These are phyloP conservation scores for Cygnus olor DNA, from an alignment of 2,797 vertebrate genomes.

Conservation along the genomic window DNA sequence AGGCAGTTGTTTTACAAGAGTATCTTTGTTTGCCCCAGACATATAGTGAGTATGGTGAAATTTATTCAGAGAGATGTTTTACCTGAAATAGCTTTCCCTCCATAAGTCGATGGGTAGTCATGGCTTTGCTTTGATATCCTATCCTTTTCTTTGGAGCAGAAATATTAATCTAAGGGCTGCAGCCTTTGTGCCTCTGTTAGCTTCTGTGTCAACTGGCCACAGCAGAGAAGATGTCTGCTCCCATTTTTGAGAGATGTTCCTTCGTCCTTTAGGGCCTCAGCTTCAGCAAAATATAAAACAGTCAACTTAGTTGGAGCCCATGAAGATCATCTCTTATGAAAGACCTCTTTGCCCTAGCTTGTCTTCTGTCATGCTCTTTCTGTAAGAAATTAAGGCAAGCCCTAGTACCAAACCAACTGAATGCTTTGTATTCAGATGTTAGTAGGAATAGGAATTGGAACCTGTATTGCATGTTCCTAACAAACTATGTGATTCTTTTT, in stretches of 20 bases:
- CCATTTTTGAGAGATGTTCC: neutral
- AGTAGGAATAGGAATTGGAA: neutral
- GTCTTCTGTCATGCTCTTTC: neutral
- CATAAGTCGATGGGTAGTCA: neutral
- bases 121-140: neutral
- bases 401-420: neutral
- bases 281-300: neutral
- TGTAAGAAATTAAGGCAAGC: neutral
- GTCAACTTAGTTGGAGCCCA: neutral
- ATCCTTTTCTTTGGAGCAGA: neutral
- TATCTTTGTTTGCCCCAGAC: neutral
- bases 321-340: neutral
- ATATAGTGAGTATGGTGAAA: accelerated
- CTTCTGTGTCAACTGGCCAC: neutral
- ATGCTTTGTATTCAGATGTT: neutral
- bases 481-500: neutral
- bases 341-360: neutral
- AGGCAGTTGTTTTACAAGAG: neutral
- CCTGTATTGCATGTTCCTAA: neutral
- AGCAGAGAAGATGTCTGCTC: neutral
- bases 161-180: neutral
- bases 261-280: neutral
- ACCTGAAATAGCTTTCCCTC: neutral
- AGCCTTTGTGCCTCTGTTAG: neutral
- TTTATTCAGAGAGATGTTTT: neutral